Evolutionary conservation across 2,113 vertebrate genomes (phyloP).

Genomic region (Chamaetylas fuelleborni): DNA sequence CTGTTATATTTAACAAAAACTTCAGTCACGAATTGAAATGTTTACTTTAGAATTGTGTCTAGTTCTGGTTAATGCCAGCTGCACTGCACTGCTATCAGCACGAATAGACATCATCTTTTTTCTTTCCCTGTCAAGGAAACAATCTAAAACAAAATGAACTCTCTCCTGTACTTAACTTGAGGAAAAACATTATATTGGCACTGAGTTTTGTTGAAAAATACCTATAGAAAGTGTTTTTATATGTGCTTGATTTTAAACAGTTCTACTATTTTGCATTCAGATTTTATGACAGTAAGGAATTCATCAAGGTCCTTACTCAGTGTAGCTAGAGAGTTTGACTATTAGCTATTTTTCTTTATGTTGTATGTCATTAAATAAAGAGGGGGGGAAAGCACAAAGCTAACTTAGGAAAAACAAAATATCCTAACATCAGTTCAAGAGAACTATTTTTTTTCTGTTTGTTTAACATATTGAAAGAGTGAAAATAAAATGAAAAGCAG

Average conservation of each 20-base stretch:
- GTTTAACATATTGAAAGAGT: not conserved
- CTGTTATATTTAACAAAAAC: not conserved
- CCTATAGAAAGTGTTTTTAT: not conserved
- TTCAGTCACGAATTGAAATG: not conserved
- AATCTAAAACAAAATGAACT: not conserved
- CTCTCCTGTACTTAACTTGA: not conserved
- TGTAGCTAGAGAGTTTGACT: not conserved
- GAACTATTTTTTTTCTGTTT: not conserved
- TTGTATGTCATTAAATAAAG: not conserved
- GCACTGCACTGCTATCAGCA: not conserved
- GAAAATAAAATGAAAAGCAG: not conserved
- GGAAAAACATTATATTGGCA: not conserved
- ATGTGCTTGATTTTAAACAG: not conserved
- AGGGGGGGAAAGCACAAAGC: not conserved
- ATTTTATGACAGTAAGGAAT: not conserved
- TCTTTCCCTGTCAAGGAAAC: not conserved
- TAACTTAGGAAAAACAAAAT: not conserved
- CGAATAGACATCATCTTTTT: not conserved
- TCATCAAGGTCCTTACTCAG: not conserved
- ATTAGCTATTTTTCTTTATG: not conserved
- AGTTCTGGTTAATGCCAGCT: not conserved
- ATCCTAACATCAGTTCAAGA: not conserved
- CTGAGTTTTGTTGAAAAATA: not conserved
- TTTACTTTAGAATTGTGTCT: not conserved
- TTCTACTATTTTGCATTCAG: not conserved